Base-by-base conservation (phyloP, 2,888 invertebrate species). In the Athalia rosae region DNA sequence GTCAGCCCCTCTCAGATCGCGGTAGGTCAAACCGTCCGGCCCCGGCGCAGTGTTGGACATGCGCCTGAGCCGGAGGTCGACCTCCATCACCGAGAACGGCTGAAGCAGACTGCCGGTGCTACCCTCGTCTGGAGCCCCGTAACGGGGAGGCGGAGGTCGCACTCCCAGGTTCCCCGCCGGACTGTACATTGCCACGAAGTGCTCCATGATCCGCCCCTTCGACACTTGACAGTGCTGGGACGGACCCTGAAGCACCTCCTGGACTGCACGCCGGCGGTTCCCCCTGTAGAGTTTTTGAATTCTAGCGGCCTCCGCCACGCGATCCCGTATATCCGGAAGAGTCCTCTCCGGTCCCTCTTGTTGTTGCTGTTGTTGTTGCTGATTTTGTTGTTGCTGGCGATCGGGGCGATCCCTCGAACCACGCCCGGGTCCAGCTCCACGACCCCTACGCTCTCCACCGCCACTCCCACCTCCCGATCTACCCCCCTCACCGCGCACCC, bases 1-100 rank as follows among this genome's bases (percentile, higher is more conserved):
- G 64, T 87, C 85, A 0, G 15, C 43, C 4, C 66, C 59, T 6
- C 79, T 28, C 64, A 82, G 80, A 61, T 81, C 71, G 11, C 45
- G 11, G 76, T 81, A 85, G 8, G 58, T 66, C 59, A 87, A 8
- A 41, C 76, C 66, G 76, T 86, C 85, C 4, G 66, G 50, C 63
- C 48, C 61, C 4, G 15, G 64, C 13, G 76, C 56, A 15, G 59
- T 64, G 43, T 41, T 62, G 0, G 28, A 41, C 13, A 15, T 61
- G 6, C 43, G 43, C 62, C 43, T 8, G 28, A 62, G 59, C 71
- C 9, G 78, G 69, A 7, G 73, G 74, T 41, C 62, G 5, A 43
- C 62, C 62, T 61, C 61, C 7, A 8, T 3, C 61, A 7, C 61
- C 61, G 61, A 6, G 62, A 73, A 13, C 13, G 78, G 66, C 61